Conservation (phyloP, 1,140 invertebrate genomes). For the Pseudomyrmex dendroicus region DNA sequence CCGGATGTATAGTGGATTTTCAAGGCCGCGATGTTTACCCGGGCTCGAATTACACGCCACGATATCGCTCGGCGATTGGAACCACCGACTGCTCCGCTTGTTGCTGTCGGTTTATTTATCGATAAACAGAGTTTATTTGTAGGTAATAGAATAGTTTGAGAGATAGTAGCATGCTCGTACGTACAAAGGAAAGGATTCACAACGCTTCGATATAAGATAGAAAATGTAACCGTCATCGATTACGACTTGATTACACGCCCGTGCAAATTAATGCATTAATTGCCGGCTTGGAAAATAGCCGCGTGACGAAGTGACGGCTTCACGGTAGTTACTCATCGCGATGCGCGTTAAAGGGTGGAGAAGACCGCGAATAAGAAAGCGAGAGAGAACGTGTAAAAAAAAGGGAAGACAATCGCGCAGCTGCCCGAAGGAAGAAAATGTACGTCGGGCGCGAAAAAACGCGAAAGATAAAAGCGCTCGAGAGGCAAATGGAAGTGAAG, state of each 20-base stretch:
- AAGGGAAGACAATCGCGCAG: slow-evolving; percentile 6
- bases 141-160: too few species aligned
- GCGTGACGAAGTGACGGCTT: slow-evolving; percentile 31
- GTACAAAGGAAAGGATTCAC: too few species aligned
- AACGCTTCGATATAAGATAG: background rate
- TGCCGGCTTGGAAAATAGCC: slow-evolving; percentile 13
- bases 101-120: slow-evolving; percentile 29
- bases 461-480: background rate
- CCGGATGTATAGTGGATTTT: background rate
- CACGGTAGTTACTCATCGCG: background rate
- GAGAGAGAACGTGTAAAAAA: background rate
- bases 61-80: slow-evolving; percentile 26
- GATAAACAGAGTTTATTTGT: background rate
- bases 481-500: background rate
- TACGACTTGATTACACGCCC: background rate
- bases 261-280: slow-evolving; percentile 23
- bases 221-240: background rate
- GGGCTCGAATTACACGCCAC: slow-evolving; percentile 38
- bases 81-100: background rate
- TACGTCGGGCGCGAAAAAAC: background rate
- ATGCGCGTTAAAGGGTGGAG: slow-evolving; percentile 3
- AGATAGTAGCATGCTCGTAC: too few species aligned
- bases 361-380: slow-evolving; percentile 15
- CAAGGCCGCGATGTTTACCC: slow-evolving; percentile 2
- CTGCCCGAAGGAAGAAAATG: slow-evolving; percentile 15